Percentiles rank a stretch among this genome's conserved stretches.
These are phyloP conservation scores for Limnephilus auricula DNA, from an alignment of 2,888 invertebrate genomes.

Conservation along the genomic window DNA sequence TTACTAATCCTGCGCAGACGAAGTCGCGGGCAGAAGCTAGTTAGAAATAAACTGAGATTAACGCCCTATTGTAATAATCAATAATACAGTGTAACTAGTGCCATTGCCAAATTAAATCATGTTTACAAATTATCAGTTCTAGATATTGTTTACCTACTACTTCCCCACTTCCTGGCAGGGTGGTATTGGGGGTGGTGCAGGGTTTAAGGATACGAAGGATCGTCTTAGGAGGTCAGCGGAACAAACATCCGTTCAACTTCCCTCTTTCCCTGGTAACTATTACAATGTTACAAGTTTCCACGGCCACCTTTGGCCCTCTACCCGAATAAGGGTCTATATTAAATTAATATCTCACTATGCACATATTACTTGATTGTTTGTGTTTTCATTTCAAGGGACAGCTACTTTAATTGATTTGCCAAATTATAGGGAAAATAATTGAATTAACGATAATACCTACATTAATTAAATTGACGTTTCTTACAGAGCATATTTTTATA, in stretches of 20 bases:
- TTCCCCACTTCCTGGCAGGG: not conserved
- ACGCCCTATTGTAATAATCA: no score
- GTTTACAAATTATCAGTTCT: not conserved
- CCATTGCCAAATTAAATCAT: no score
- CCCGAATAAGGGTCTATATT: not conserved
- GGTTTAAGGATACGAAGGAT: not conserved
- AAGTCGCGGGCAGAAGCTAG: no score
- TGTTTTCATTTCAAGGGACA: not conserved
- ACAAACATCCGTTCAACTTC: not conserved
- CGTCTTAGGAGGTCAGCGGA: conserved; percentile 2
- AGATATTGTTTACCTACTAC: not conserved
- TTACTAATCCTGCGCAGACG: no score
- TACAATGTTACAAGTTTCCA: not conserved
- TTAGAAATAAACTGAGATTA: no score
- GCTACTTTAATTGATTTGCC: not conserved
- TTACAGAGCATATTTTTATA: no score
- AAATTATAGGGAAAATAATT: not conserved
- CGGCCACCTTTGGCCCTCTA: not conserved
- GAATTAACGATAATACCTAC: no score
- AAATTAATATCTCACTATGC: not conserved
- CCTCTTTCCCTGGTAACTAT: not conserved
- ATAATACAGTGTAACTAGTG: no score
- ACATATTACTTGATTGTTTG: not conserved
- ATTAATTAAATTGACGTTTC: no score
- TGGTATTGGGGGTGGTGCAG: not conserved